phyloP scores from a whole-genome alignment of 2,113 vertebrate species.

The Chlorodrepanis virens region DNA sequence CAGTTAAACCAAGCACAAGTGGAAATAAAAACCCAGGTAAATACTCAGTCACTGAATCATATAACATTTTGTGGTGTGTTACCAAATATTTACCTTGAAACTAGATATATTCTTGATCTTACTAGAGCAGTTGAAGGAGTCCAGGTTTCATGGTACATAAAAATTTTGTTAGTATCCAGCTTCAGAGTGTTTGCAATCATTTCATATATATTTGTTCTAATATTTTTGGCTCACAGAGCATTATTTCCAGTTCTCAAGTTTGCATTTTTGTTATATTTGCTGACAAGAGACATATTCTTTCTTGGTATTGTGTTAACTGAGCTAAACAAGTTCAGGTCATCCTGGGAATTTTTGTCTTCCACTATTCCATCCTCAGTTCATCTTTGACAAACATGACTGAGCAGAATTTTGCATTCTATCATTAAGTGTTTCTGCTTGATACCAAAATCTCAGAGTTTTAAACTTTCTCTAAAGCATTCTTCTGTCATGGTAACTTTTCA shows the following conservation, averaged over 20 bases:
- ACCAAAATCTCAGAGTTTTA: background rate
- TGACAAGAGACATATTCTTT: background rate
- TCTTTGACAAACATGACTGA: background rate
- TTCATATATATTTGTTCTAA: background rate
- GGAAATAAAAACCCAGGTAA: background rate
- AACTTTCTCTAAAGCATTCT: background rate
- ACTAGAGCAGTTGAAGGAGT: background rate
- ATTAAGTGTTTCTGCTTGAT: background rate
- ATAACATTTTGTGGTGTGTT: background rate
- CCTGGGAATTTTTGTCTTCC: background rate
- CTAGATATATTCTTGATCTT: background rate
- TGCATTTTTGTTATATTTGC: background rate
- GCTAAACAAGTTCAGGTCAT: background rate
- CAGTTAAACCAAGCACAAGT: background rate
- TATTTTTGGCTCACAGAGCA: background rate
- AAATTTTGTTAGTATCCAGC: background rate
- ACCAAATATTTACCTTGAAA: background rate
- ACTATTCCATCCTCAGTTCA: background rate
- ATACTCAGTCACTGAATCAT: background rate
- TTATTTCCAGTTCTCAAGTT: background rate
- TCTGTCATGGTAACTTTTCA: background rate
- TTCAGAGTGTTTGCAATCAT: background rate
- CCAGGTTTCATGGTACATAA: background rate
- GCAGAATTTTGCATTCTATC: background rate
- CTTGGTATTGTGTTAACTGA: background rate